These are phyloP conservation scores for Conus betulinus DNA, from an alignment of 1,140 invertebrate genomes.

Conservation along the genomic window DNA sequence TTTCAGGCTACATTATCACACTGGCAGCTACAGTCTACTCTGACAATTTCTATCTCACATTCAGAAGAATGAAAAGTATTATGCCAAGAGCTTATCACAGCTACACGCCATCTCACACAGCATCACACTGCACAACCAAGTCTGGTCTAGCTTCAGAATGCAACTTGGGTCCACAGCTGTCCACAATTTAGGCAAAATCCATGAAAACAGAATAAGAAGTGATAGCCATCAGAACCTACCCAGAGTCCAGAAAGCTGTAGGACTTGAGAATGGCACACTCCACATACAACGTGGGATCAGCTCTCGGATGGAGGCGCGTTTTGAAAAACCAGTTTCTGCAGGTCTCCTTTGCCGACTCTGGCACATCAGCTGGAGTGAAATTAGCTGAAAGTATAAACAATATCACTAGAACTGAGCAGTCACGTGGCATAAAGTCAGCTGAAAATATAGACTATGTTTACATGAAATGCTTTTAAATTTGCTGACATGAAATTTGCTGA, in stretches of 20 bases:
- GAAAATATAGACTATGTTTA: too few species aligned
- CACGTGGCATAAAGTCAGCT: too few species aligned
- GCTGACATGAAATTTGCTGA: too few species aligned
- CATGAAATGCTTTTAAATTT: too few species aligned
- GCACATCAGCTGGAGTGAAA: constrained; percentile 83
- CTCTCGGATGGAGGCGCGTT: constrained; percentile 97
- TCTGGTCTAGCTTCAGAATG: too few species aligned
- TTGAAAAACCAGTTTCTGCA: constrained; percentile 99
- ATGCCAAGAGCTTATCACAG: too few species aligned
- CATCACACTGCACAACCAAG: neutral
- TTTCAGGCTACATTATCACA: too few species aligned
- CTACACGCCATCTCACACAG: neutral
- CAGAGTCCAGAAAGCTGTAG: constrained; percentile 83
- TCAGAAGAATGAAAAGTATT: too few species aligned
- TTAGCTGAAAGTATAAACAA: constrained; percentile 66
- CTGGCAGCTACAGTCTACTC: too few species aligned
- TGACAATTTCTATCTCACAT: too few species aligned
- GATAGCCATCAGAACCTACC: constrained; percentile 47
- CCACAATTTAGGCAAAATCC: neutral
- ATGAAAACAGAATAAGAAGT: neutral
- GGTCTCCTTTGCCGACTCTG: constrained; percentile 94
- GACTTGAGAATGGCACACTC: constrained; percentile 95
- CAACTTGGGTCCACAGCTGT: too few species aligned
- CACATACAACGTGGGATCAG: constrained; percentile 95
- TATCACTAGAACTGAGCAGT: too few species aligned